A percentile compares a stretch with the other conserved stretches of the same genome.
Evolutionary conservation across 2,113 vertebrate species (phyloP).

Genomic region (Mesocricetus auratus): DNA sequence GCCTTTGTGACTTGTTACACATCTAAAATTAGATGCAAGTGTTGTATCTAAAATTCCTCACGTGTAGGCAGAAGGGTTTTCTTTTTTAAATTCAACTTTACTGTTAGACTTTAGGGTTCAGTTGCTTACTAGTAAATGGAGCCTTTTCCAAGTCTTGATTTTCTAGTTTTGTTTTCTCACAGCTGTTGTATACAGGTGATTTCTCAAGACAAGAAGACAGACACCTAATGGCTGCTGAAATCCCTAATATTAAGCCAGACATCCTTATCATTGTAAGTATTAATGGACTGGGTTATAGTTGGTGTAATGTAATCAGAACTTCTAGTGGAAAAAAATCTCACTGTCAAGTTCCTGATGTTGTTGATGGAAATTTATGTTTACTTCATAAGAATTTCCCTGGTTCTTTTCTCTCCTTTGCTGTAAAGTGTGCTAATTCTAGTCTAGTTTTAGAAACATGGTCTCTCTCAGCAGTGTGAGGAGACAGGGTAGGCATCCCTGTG

Average conservation of each 20-base stretch:
- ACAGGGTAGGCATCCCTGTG: too few species aligned
- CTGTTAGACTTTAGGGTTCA: neutral
- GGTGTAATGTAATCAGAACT: neutral
- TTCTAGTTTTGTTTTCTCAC: slow-evolving; percentile 43
- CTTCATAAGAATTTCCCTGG: neutral
- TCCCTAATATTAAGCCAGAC: slow-evolving; percentile 98
- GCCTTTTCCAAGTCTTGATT: slow-evolving; percentile 15
- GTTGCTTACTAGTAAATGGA: neutral
- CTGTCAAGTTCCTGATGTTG: neutral
- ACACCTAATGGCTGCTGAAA: slow-evolving; percentile 98
- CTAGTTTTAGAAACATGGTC: neutral
- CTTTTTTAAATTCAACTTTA: neutral
- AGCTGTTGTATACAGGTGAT: slow-evolving; percentile 98
- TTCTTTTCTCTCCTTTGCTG: neutral
- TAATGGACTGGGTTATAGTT: neutral
- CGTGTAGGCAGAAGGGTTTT: neutral
- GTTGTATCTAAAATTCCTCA: neutral
- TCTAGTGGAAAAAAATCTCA: neutral
- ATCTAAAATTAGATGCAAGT: neutral
- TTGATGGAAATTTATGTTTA: neutral
- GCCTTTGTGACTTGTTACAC: neutral
- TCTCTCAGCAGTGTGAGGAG: neutral
- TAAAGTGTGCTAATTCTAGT: neutral
- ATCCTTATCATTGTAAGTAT: slow-evolving; percentile 97
- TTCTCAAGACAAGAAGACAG: slow-evolving; percentile 99